phyloP scores from a whole-genome alignment of 1,140 invertebrate genomes.

The Bursaphelenchus mucronatus region DNA sequence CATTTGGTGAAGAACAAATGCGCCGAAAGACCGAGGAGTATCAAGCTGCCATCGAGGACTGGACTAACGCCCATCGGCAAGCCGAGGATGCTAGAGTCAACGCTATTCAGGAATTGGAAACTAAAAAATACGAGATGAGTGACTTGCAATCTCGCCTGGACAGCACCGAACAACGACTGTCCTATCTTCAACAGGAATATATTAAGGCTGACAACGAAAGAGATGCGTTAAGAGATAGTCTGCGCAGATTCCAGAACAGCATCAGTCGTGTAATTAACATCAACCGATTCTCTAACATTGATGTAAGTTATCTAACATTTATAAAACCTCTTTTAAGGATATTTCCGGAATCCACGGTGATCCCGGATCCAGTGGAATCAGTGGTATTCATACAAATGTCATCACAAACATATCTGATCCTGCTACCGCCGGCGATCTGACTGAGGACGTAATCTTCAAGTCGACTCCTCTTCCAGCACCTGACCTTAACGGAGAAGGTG shows the following conservation, averaged over 20 bases:
- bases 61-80: conserved; percentile 52
- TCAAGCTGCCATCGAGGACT: conserved; percentile 53
- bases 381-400: conserved; percentile 5
- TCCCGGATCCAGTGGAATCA: conserved; percentile 12
- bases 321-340: conserved; percentile 10
- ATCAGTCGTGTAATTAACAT: conserved; percentile 50
- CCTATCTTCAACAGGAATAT: conserved; percentile 57
- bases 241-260: conserved; percentile 53
- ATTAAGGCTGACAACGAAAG: conserved; percentile 54
- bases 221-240: conserved; percentile 48
- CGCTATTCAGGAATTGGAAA: conserved; percentile 57
- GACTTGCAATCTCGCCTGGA: conserved; percentile 58
- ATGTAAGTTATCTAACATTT: neutral
- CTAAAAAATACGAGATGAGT: conserved; percentile 55
- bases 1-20: conserved; percentile 60
- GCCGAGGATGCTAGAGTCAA: conserved; percentile 55
- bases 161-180: conserved; percentile 53
- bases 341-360: conserved; percentile 16
- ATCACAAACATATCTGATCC: neutral
- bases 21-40: conserved; percentile 59
- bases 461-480: conserved; percentile 52
- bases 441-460: conserved; percentile 32
- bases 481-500: conserved; percentile 30
- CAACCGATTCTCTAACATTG: conserved; percentile 34
- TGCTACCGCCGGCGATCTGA: conserved; percentile 22